Evolutionary conservation across 2,797 vertebrate genomes (phyloP).

Genomic region (Enteromius paludinosus): DNA sequence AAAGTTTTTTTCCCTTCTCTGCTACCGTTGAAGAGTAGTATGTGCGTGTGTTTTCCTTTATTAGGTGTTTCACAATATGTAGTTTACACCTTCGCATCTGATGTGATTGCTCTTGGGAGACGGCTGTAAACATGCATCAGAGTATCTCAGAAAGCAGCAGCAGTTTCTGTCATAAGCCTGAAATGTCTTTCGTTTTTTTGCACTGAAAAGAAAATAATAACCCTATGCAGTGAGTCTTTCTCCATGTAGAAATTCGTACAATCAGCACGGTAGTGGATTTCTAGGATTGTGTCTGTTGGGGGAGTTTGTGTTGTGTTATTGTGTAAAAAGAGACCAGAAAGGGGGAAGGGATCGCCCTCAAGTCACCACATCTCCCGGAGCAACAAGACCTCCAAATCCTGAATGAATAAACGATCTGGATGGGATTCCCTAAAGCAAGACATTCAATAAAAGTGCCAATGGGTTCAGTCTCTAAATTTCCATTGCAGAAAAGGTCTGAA

Average conservation of each 20-base stretch:
- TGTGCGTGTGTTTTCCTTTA: not conserved
- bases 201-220: slow-evolving; percentile 43
- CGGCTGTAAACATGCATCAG: slow-evolving; percentile 40
- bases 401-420: not conserved
- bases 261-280: not conserved
- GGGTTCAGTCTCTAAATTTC: not conserved
- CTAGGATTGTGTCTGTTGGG: slow-evolving; percentile 16
- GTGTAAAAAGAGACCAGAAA: slow-evolving; percentile 14
- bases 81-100: slow-evolving; percentile 28
- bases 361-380: slow-evolving; percentile 9
- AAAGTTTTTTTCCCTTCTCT: slow-evolving; percentile 17
- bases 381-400: slow-evolving; percentile 24
- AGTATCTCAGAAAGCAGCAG: slow-evolving; percentile 22
- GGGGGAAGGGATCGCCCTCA: slow-evolving; percentile 24
- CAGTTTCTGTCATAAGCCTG: slow-evolving; percentile 33
- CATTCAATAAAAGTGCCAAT: not conserved
- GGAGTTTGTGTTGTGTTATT: slow-evolving; percentile 34
- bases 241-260: slow-evolving; percentile 15
- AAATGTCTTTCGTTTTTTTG: slow-evolving; percentile 22
- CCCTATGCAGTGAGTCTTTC: slow-evolving; percentile 11
- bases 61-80: slow-evolving; percentile 15
- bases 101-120: slow-evolving; percentile 42
- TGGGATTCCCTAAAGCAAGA: not conserved
- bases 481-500: not conserved
- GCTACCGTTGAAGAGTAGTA: not conserved